Evolutionary conservation across 2,888 invertebrate genomes (phyloP), one percentile per base, ranked within the genome.

Genomic region (Clepsis dumicolana): DNA sequence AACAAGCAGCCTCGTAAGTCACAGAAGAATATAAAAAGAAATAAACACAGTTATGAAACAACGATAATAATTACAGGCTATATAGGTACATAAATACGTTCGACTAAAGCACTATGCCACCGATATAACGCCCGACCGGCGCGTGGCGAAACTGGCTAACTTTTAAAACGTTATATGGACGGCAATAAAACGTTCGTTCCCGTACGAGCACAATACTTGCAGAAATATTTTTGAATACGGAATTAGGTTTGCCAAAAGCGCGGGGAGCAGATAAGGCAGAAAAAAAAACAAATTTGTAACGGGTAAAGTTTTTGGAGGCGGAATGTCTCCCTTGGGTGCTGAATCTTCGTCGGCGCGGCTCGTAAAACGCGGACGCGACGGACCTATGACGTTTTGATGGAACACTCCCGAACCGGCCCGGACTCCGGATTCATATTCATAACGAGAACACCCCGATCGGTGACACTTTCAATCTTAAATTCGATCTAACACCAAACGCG

Each of bases 211-310:
- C 93, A 93, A 93, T 93, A 93, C 93, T 92, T 88, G 93, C 90
- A 89, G 90, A 93, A 92, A 93, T 93, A 93, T 93, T 93, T 93
- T 93, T 93, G 93, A 93, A 93, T 93, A 93, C 93, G 87, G 92
- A 93, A 93, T 93, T 93, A 93, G 93, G 93, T 93, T 91, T 89
- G 91, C 87, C 91, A 91, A 93, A 92, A 89, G 88, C 88, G 91
- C 91, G 91, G 91, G 92, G 89, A 87, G 89, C 91, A 93, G 92
- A 93, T 92, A 93, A 91, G 91, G 92, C 91, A 89, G 83, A 79
- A 91, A 92, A 93, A 91, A 93, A 93, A 93, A 93, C 93, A 92
- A 93, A 93, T 93, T 93, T 93, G 93, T 93, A 92, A 93, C 93
- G 93, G 93, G 93, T 93, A 93, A 93, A 93, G 91, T 93, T 93